Conservation (phyloP, 2,797 vertebrate species). For the Myripristis jacobus region DNA sequence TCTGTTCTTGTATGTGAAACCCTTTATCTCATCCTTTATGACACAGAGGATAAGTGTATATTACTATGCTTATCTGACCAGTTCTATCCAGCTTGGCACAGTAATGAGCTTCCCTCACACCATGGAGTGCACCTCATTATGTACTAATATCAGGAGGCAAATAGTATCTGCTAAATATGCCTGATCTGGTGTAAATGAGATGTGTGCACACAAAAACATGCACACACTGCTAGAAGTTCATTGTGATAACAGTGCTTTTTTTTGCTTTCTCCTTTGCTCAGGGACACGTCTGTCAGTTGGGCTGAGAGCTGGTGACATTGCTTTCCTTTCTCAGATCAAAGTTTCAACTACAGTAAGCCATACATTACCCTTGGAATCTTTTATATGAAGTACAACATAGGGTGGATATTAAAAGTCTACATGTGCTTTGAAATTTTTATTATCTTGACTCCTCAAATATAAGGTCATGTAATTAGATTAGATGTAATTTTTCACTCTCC, state of each 20-base stretch:
- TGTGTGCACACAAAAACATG: too few species aligned
- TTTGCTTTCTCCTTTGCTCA: conserved; percentile 45
- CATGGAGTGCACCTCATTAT: background rate
- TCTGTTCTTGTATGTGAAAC: background rate
- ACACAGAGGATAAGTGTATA: background rate
- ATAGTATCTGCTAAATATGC: background rate
- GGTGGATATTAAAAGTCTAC: background rate
- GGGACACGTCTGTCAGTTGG: conserved; percentile 77
- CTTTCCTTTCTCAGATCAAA: conserved; percentile 55
- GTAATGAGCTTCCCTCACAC: background rate
- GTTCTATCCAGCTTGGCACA: background rate
- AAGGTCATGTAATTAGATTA: too few species aligned
- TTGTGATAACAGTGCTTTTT: background rate
- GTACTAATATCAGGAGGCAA: background rate
- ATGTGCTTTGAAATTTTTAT: background rate
- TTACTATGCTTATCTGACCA: background rate
- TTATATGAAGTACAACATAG: background rate
- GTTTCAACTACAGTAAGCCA: conserved; percentile 67
- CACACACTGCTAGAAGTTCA: too few species aligned
- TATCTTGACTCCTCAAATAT: background rate
- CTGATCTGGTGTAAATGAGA: background rate
- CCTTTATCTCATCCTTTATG: conserved; percentile 12
- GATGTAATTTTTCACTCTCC: too few species aligned
- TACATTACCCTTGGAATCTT: background rate
- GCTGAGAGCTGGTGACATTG: conserved; percentile 51